Evolutionary conservation across 2,888 invertebrate species (phyloP), one percentile per base, ranked within the genome.

Genomic region (Conistra vaccinii): DNA sequence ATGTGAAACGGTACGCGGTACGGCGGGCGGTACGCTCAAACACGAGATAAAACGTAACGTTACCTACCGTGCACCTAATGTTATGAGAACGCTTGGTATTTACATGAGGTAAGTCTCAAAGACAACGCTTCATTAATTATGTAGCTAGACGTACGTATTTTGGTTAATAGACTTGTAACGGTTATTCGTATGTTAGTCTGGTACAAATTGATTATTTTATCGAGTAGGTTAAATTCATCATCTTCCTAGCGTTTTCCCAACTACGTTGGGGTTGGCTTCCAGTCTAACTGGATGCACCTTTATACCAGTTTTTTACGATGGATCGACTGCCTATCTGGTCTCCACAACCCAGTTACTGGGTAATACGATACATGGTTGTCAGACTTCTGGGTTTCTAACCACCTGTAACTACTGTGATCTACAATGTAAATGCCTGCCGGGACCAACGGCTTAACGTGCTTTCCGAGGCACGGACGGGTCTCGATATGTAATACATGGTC

Each of bases 51-150:
- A 85, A 81, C 71, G 70, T 73, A 65, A 83, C 62, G 77, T 75
- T 76, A 66, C 71, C 63, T 76, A 66, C 73, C 66, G 72, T 80
- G 76, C 76, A 74, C 76, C 73, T 79, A 79, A 84, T 73, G 85
- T 80, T 88, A 78, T 76, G 80, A 72, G 83, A 63, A 79, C 69
- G 74, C 69, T 69, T 80, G 73, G 78, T 86, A 80, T 88, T 86
- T 82, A 88, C 77, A 69, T 57, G 68, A 53, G 48, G 57, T 32
- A 69, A 35, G 62, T 75, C 74, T 76, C 60, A 71, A 74, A 81
- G 78, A 74, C 80, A 73, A 66, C 7, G 73, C 10, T 78, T 78
- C 58, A 78, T 76, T 75, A 80, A 72, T 69, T 74, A n/a, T 57
- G 35, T 48, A 71, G 51, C 9, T 20, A 63, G 29, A 63, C 26